These are phyloP conservation scores for Cheirogaleus major DNA, from an alignment of 2,797 vertebrate genomes.

Conservation along the genomic window DNA sequence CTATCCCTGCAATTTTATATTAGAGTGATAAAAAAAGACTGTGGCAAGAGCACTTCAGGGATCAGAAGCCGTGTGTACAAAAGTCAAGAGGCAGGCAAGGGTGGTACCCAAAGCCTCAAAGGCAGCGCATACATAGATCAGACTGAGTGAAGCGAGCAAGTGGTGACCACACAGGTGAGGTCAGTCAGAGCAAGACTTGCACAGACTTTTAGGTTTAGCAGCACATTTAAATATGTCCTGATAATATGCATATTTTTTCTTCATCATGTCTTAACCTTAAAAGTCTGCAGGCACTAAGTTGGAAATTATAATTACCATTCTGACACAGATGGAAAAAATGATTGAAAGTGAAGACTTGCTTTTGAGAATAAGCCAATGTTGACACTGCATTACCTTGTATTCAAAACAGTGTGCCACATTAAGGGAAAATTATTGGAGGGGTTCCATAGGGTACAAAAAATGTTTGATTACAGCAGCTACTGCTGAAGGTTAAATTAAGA, in stretches of 20 bases:
- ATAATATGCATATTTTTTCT: not conserved
- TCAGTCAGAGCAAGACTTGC: not conserved
- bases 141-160: not conserved
- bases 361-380: not conserved
- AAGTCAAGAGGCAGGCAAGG: not conserved
- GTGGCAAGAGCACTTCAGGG: not conserved
- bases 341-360: not conserved
- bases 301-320: not conserved
- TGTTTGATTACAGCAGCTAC: not conserved
- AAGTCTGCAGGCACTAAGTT: not conserved
- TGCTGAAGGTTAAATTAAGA: not conserved
- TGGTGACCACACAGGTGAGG: rapidly evolving
- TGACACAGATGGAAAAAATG: not conserved
- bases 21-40: not conserved
- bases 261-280: not conserved
- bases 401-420: no score
- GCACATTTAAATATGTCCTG: not conserved
- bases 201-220: not conserved
- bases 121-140: no score
- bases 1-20: not conserved
- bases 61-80: not conserved
- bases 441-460: not conserved
- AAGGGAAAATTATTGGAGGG: no score
- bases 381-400: not conserved
- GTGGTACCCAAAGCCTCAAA: not conserved